Base-by-base conservation (phyloP, 2,888 invertebrate species). In the Pherbina coryleti region DNA sequence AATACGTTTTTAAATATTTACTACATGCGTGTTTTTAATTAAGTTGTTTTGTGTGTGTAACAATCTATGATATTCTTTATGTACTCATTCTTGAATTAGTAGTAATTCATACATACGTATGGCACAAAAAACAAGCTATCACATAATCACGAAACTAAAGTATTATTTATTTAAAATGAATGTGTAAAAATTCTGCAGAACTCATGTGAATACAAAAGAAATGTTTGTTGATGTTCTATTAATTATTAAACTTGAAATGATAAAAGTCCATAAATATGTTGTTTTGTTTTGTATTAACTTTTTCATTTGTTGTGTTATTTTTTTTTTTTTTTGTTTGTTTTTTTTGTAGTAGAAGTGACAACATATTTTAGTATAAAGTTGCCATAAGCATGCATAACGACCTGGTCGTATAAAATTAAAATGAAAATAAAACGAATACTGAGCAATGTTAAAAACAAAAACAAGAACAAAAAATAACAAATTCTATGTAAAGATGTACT, bases 81-180 rank as follows among this genome's bases (percentile, higher is more conserved):
- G 37, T 64, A 51, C 31, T 75, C 64, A 66, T 75, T 34, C 25
- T 67, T 34, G 34, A 37, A 28, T 66, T 74, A 51, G 37, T 34
- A 19, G 44, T 22, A 69, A 51, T 49, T 69, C 49, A 51, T 44
- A 55, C 51, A 28, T 51, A 9, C 22, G 49, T 19, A 69, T 25
- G 19, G 37, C 31, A 64, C 53, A 66, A 67, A 75, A 51, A 22
- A 28, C 19, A 66, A 55, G 17, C 66, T 55, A 67, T 28, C 57
- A 66, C n/a, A 37, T 34, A 5, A 53, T 67, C 75, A 67, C 49
- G 22, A 55, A 66, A 74, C 22, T 19, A 75, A 75, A 67, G 75
- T 75, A 75, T 75, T 75, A 75, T 75, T 75, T 66, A 62, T 73
- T 60, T 28, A 53, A 66, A 53, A 34, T 14, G 14, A 73, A 28